Evolutionary conservation across 2,797 vertebrate species (phyloP).

Genomic region (Melanotaenia maccullochi): DNA sequence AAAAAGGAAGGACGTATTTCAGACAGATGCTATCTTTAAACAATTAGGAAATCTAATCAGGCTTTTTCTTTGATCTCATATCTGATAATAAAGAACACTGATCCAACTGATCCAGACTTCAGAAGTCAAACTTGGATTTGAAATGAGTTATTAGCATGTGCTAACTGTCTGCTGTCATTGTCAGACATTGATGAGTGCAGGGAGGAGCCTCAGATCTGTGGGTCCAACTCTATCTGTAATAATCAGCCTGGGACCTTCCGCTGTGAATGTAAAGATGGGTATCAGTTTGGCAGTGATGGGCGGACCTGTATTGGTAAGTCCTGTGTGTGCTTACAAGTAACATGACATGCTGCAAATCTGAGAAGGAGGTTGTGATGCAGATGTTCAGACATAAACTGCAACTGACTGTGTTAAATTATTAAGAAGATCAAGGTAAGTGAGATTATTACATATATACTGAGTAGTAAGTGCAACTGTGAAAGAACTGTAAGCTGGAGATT

Average conservation of each 20-base stretch:
- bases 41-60: slow-evolving; percentile 64
- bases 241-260: slow-evolving; percentile 95
- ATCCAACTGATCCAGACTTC: slow-evolving; percentile 45
- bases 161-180: slow-evolving; percentile 30
- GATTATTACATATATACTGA: not conserved
- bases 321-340: slow-evolving; percentile 3
- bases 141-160: slow-evolving; percentile 23
- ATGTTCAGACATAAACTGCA: slow-evolving; percentile 27
- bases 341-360: slow-evolving; percentile 18
- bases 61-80: slow-evolving; percentile 43
- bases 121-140: slow-evolving; percentile 21
- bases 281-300: slow-evolving; percentile 86
- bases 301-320: slow-evolving; percentile 88
- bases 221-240: slow-evolving; percentile 86
- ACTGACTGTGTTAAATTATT: slow-evolving; percentile 23
- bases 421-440: not conserved
- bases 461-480: not conserved
- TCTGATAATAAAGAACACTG: slow-evolving; percentile 45
- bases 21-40: slow-evolving; percentile 75
- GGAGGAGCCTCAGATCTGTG: slow-evolving; percentile 85
- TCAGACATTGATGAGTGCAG: slow-evolving; percentile 94
- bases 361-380: not conserved
- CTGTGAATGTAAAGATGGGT: slow-evolving; percentile 91
- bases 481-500: not conserved
- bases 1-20: slow-evolving; percentile 67